phyloP scores from a whole-genome alignment of 1,140 invertebrate genomes.

The Leptoteleia sp. region DNA sequence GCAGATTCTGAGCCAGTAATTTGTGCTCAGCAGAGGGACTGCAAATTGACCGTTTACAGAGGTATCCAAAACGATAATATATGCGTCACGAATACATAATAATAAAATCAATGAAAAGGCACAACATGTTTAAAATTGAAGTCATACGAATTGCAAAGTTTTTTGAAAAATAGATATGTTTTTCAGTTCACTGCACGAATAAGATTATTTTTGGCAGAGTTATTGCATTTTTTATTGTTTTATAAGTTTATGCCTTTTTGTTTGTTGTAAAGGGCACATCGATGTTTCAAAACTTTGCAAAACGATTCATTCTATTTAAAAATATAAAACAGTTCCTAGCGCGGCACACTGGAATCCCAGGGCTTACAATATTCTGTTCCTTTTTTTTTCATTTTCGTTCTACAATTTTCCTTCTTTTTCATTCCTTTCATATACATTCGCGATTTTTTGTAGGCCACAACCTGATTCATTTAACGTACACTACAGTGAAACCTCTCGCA shows the following conservation, averaged over 20 bases:
- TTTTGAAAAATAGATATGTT: conserved; percentile 60
- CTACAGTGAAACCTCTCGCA: conserved; percentile 12
- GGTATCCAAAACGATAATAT: conserved; percentile 55
- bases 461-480: conserved; percentile 55
- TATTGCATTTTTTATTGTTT: too few species aligned
- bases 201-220: too few species aligned
- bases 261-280: conserved; percentile 21
- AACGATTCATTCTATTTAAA: conserved; percentile 45
- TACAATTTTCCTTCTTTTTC: conserved; percentile 22
- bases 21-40: conserved; percentile 45
- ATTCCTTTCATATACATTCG: conserved; percentile 40
- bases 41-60: conserved; percentile 48
- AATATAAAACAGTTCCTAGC: conserved; percentile 58
- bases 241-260: too few species aligned
- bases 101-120: conserved; percentile 67
- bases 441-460: conserved; percentile 55
- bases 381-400: conserved; percentile 19
- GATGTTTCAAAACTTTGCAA: conserved; percentile 59
- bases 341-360: conserved; percentile 49
- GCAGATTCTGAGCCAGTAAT: conserved; percentile 34
- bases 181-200: background rate
- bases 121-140: conserved; percentile 63
- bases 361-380: conserved; percentile 23
- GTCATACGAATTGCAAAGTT: conserved; percentile 47
- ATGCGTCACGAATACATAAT: conserved; percentile 56